phyloP scores from a whole-genome alignment of 2,797 vertebrate species.

The Chanos chanos region DNA sequence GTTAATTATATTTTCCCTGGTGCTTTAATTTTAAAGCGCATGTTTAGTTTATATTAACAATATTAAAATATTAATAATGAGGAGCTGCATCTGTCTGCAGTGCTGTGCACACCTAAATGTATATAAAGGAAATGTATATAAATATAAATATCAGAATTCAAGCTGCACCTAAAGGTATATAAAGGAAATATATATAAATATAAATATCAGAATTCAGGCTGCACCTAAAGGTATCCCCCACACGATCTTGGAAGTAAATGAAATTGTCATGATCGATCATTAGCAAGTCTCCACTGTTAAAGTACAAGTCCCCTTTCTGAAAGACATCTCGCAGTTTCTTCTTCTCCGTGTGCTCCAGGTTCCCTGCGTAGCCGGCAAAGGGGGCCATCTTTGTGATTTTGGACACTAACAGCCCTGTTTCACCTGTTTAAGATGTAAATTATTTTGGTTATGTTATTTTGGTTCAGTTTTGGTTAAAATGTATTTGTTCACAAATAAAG shows the following conservation, averaged over 20 bases:
- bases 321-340: constrained; percentile 77
- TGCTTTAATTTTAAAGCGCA: too few relatives aligned
- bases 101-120: too few relatives aligned
- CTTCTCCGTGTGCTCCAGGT: constrained; percentile 66
- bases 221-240: constrained; percentile 89
- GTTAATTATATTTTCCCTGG: too few relatives aligned
- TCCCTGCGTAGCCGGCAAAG: constrained; percentile 75
- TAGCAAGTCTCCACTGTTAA: constrained; percentile 84
- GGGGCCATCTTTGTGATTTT: constrained; percentile 69
- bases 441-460: not conserved
- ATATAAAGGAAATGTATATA: too few relatives aligned
- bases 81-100: too few relatives aligned
- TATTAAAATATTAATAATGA: too few relatives aligned
- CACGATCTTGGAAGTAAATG: constrained; percentile 85
- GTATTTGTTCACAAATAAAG: too few relatives aligned
- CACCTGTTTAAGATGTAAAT: constrained; percentile 59
- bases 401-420: constrained; percentile 76
- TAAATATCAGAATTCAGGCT: not conserved
- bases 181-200: not conserved
- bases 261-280: constrained; percentile 71
- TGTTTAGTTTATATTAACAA: too few relatives aligned
- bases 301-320: constrained; percentile 75
- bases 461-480: not conserved
- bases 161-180: not conserved
- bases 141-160: too few relatives aligned